Evolutionary conservation across 2,113 vertebrate species (phyloP).

Genomic region (Lampris incognitus): DNA sequence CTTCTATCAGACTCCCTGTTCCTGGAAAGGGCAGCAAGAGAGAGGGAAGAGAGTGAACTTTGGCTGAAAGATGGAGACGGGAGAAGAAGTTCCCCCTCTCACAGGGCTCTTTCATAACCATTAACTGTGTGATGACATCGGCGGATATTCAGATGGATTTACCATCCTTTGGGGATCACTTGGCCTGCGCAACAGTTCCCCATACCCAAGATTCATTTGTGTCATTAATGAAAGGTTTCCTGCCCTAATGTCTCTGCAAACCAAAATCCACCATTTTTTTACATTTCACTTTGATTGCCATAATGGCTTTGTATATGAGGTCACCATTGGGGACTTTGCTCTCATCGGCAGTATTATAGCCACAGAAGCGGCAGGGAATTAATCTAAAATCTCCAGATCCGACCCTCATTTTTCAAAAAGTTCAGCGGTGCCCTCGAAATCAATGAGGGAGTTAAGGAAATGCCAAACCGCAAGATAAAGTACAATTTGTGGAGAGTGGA

Average conservation of each 20-base stretch:
- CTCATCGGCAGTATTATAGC: slow-evolving; percentile 47
- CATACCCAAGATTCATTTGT: slow-evolving; percentile 75
- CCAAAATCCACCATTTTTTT: slow-evolving; percentile 70
- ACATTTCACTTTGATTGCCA: slow-evolving; percentile 74
- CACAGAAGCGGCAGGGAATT: slow-evolving; percentile 54
- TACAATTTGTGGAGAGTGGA: slow-evolving; percentile 48
- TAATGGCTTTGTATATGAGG: slow-evolving; percentile 81
- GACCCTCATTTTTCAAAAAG: slow-evolving; percentile 71
- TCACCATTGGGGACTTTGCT: slow-evolving; percentile 41
- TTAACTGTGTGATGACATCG: slow-evolving; percentile 77
- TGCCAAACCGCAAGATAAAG: slow-evolving; percentile 60
- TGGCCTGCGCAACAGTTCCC: slow-evolving; percentile 53
- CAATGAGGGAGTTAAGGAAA: slow-evolving; percentile 68
- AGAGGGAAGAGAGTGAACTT: slow-evolving; percentile 54
- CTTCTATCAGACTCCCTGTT: slow-evolving; percentile 49
- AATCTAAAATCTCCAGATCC: slow-evolving; percentile 69
- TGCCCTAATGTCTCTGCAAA: slow-evolving; percentile 67
- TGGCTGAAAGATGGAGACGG: slow-evolving; percentile 33
- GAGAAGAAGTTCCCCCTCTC: slow-evolving; percentile 51
- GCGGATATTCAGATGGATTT: slow-evolving; percentile 82
- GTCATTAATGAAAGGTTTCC: slow-evolving; percentile 77
- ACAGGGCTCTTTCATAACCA: slow-evolving; percentile 77
- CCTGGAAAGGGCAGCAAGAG: slow-evolving; percentile 35
- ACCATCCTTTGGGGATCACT: slow-evolving; percentile 69
- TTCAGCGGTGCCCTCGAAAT: slow-evolving; percentile 55